Conservation (phyloP, 2,113 vertebrate genomes). For the Galeopterus variegatus region DNA sequence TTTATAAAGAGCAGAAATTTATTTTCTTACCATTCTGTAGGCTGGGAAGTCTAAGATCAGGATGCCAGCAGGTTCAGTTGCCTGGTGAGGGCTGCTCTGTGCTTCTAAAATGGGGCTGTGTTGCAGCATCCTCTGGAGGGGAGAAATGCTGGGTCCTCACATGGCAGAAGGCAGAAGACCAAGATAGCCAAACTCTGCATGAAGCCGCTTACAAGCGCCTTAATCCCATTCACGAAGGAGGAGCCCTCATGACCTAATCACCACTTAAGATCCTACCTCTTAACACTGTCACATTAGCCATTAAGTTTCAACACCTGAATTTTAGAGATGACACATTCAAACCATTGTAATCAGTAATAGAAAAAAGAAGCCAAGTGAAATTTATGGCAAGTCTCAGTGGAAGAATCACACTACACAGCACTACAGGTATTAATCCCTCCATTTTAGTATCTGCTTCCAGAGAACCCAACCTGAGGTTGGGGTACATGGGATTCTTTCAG, state of each 20-base stretch:
- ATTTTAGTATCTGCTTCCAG: neutral
- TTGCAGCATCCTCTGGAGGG: neutral
- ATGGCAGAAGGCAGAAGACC: neutral
- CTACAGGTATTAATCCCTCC: neutral
- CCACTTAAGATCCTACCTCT: neutral
- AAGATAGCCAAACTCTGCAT: neutral
- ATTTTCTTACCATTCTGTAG: neutral
- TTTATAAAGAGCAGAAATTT: neutral
- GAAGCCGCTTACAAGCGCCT: neutral
- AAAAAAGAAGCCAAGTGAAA: neutral
- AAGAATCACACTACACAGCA: neutral
- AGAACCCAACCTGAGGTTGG: neutral
- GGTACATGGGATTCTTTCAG: neutral
- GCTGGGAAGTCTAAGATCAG: neutral
- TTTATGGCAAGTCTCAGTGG: neutral
- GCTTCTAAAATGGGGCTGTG: neutral
- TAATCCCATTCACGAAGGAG: neutral
- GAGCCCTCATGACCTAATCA: neutral
- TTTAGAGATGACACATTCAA: neutral
- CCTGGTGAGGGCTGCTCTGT: neutral
- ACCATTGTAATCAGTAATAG: neutral
- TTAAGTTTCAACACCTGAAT: neutral
- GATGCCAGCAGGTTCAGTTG: neutral
- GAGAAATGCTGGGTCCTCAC: neutral
- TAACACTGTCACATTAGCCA: neutral